Evolutionary conservation across 2,888 invertebrate genomes (phyloP), one percentile per base, ranked within the genome.

Genomic region (Zaprionus obscuricornis): DNA sequence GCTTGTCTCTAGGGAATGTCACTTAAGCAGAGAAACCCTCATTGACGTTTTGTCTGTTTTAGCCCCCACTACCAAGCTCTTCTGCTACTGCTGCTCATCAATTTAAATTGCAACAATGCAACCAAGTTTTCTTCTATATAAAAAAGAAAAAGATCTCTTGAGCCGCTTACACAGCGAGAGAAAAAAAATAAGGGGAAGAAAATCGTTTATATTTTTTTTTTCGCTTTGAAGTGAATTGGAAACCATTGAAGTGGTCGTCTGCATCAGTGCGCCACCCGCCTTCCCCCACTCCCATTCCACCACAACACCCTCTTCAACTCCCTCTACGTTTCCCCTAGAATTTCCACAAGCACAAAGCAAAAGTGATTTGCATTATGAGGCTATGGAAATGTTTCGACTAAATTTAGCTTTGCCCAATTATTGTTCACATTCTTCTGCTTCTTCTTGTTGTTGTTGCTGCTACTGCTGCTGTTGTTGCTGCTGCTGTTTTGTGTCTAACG

Each of bases 221-320:
- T 75, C 63, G 52, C 75, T 84, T 77, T 82, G 70, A 82, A 85
- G 78, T 78, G 69, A 37, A 56, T 50, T 45, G 65, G 70, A 78
- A 85, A 66, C 85, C 78, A 67, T 85, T 78, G 58, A 78, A 85
- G 78, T 78, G 83, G 83, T n/a, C n/a, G n/a, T 77, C 71, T 71
- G 47, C 54, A 46, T 11, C 16, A 10, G n/a, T n/a, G n/a, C n/a
- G n/a, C n/a, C n/a, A n/a, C n/a, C n/a, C n/a, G n/a, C n/a, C n/a
- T n/a, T n/a, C n/a, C n/a, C n/a, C n/a, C n/a, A n/a, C n/a, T n/a
- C n/a, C n/a, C n/a, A n/a, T n/a, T n/a, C n/a, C n/a, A n/a, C n/a
- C n/a, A n/a, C n/a, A n/a, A n/a, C n/a, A n/a, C n/a, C n/a, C n/a
- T n/a, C n/a, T n/a, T n/a, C n/a, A n/a, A n/a, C n/a, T n/a, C n/a